Percentiles rank a stretch among this genome's conserved stretches.
phyloP scores from a whole-genome alignment of 2,113 vertebrate species.

The Actinemys pallida region DNA sequence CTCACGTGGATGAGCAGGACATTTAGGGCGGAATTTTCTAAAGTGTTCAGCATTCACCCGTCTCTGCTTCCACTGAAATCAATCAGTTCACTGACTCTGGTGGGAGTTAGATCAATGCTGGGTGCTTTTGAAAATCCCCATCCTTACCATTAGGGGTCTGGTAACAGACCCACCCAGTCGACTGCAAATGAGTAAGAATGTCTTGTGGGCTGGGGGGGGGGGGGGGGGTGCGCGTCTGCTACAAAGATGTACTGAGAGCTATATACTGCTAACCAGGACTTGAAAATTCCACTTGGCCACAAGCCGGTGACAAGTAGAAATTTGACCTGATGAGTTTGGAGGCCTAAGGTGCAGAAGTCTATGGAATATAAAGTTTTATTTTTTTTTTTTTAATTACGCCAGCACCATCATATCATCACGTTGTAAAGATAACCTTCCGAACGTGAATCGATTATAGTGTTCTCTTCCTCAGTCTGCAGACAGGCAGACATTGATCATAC shows the following conservation, averaged over 20 bases:
- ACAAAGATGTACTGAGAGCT: no score
- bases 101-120: rapidly evolving
- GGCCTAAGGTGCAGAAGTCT: no score
- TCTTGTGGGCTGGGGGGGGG: no score
- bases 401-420: neutral
- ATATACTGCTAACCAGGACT: no score
- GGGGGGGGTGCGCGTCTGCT: no score
- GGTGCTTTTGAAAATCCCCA: neutral
- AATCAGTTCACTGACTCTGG: neutral
- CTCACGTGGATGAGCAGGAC: neutral
- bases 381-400: neutral
- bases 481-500: neutral
- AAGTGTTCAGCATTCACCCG: neutral
- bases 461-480: neutral
- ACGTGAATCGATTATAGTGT: neutral
- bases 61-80: neutral
- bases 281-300: no score
- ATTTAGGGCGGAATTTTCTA: neutral
- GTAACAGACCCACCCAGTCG: no score
- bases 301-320: no score
- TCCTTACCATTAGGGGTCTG: neutral
- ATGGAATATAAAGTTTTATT: neutral
- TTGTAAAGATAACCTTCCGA: neutral
- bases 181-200: no score
- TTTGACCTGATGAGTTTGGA: no score